Percentiles rank a stretch among this genome's conserved stretches.
These are phyloP conservation scores for Andrena praecox DNA, from an alignment of 2,888 invertebrate genomes.

Conservation along the genomic window DNA sequence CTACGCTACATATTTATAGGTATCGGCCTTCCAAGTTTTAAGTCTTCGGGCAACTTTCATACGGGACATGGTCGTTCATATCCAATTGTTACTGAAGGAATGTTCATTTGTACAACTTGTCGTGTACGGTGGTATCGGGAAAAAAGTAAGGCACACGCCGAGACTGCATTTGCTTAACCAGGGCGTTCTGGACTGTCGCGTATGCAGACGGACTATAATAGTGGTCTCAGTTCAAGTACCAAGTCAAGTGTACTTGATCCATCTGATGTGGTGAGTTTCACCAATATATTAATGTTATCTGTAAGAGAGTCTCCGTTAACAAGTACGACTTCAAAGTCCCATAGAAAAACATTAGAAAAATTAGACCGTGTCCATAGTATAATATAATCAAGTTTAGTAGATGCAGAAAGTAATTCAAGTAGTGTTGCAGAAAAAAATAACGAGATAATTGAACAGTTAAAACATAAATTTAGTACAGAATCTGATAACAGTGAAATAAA, in stretches of 20 bases:
- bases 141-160: too few relatives aligned
- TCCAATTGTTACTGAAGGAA: too few relatives aligned
- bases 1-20: too few relatives aligned
- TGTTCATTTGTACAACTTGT: too few relatives aligned
- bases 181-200: neutral
- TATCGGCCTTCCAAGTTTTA: too few relatives aligned
- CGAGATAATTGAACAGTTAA: neutral
- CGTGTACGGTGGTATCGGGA: too few relatives aligned
- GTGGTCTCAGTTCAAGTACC: neutral
- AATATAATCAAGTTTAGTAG: neutral
- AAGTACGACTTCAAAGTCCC: neutral
- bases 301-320: neutral
- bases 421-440: neutral
- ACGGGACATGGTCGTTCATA: too few relatives aligned
- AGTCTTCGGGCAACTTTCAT: too few relatives aligned
- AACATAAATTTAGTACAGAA: neutral
- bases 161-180: neutral
- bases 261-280: neutral
- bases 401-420: neutral
- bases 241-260: neutral
- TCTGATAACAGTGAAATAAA: neutral
- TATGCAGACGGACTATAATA: neutral
- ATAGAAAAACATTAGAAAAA: neutral
- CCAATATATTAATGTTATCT: neutral
- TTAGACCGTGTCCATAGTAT: neutral